Percentiles rank a stretch among this genome's conserved stretches.
Evolutionary conservation across 2,888 invertebrate species (phyloP).

Genomic region (Chaetoderma sp.): DNA sequence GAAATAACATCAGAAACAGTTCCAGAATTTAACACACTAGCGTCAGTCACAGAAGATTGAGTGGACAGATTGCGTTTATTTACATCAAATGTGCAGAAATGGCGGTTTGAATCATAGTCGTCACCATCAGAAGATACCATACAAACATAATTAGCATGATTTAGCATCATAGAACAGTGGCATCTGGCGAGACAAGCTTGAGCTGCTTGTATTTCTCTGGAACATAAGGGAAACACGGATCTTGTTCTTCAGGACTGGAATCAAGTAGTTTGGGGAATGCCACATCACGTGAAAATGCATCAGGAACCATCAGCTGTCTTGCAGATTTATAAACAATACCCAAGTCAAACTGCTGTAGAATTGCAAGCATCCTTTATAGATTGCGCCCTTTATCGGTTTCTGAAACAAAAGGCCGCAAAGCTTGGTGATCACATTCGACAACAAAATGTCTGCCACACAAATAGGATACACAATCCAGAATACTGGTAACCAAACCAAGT

Average conservation of each 20-base stretch:
- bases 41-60: too few relatives aligned
- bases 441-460: constrained; percentile 13
- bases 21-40: too few relatives aligned
- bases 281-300: neutral
- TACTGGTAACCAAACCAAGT: constrained; percentile 11
- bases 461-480: constrained; percentile 21
- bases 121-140: neutral
- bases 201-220: neutral
- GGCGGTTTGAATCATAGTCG: neutral
- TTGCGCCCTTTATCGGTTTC: constrained; percentile 13
- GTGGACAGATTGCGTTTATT: too few relatives aligned
- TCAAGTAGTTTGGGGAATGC: neutral
- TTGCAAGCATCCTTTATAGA: constrained; percentile 8
- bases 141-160: too few relatives aligned
- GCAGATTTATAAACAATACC: constrained; percentile 11
- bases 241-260: constrained; percentile 16
- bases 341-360: too few relatives aligned
- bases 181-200: too few relatives aligned
- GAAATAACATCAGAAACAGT: neutral
- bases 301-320: too few relatives aligned
- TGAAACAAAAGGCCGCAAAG: constrained; percentile 10
- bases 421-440: constrained; percentile 18
- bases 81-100: too few relatives aligned
- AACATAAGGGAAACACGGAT: constrained; percentile 14
- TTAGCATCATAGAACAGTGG: too few relatives aligned